phyloP scores from a whole-genome alignment of 2,888 invertebrate species.

The Epinotia brunnichana region DNA sequence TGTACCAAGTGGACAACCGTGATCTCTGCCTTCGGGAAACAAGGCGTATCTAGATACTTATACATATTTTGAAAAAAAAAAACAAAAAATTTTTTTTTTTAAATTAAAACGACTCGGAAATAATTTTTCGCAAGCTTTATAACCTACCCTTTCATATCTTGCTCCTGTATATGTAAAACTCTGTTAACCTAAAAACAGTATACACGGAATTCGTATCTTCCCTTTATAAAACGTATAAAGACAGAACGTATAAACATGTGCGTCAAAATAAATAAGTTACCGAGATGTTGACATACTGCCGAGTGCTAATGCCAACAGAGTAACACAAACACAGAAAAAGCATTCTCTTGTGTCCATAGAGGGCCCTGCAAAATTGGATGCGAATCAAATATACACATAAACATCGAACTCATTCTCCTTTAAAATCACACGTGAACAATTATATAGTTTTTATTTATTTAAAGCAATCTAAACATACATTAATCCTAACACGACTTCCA shows the following conservation, averaged over 20 bases:
- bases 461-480: too few relatives aligned
- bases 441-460: neutral
- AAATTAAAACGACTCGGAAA: too few relatives aligned
- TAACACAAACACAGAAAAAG: slow-evolving; percentile 41
- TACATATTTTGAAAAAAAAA: too few relatives aligned
- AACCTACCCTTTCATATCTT: too few relatives aligned
- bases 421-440: neutral
- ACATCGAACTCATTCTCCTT: slow-evolving; percentile 17
- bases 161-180: too few relatives aligned
- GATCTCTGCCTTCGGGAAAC: too few relatives aligned
- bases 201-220: neutral
- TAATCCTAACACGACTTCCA: too few relatives aligned
- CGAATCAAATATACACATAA: slow-evolving; percentile 35
- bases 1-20: too few relatives aligned
- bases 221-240: slow-evolving; percentile 19
- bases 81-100: too few relatives aligned
- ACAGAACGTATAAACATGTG: slow-evolving; percentile 26
- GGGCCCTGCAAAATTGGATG: slow-evolving; percentile 35
- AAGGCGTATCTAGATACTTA: too few relatives aligned
- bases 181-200: too few relatives aligned
- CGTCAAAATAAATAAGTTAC: slow-evolving; percentile 41
- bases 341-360: slow-evolving; percentile 39
- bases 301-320: slow-evolving; percentile 39
- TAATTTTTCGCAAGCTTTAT: too few relatives aligned
- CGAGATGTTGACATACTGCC: slow-evolving; percentile 40